These are phyloP conservation scores for Grantiella picta DNA, from an alignment of 2,113 vertebrate genomes.

Conservation along the genomic window DNA sequence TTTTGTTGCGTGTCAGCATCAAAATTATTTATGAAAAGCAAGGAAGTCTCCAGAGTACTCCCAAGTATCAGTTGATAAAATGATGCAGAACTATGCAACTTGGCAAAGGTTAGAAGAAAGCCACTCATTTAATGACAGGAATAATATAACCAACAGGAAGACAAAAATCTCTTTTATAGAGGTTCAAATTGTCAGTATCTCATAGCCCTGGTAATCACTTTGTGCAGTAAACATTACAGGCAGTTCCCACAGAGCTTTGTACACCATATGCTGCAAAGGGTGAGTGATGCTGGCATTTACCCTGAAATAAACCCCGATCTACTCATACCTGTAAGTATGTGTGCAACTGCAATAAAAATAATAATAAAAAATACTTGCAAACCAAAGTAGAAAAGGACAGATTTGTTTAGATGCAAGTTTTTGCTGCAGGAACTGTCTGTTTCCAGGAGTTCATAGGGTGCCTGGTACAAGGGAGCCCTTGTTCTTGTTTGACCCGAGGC, in stretches of 20 bases:
- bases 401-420: not conserved
- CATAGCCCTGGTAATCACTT: not conserved
- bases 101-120: not conserved
- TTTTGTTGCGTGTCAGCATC: not conserved
- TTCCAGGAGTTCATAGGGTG: not conserved
- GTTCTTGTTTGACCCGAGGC: not conserved
- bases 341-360: not conserved
- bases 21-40: not conserved
- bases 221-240: not conserved
- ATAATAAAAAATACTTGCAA: not conserved
- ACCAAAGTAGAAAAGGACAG: not conserved
- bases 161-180: slow-evolving; percentile 15
- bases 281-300: not conserved
- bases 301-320: not conserved
- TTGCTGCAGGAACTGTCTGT: not conserved
- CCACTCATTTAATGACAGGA: not conserved
- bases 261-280: not conserved
- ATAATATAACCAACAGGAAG: slow-evolving; percentile 6
- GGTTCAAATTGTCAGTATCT: not conserved
- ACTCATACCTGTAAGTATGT: not conserved
- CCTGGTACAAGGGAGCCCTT: not conserved
- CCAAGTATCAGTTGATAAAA: not conserved
- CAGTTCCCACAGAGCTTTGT: not conserved
- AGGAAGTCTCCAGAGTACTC: not conserved
- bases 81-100: not conserved